Evolutionary conservation across 2,113 vertebrate species (phyloP).

Genomic region (Lepidothrix coronata): DNA sequence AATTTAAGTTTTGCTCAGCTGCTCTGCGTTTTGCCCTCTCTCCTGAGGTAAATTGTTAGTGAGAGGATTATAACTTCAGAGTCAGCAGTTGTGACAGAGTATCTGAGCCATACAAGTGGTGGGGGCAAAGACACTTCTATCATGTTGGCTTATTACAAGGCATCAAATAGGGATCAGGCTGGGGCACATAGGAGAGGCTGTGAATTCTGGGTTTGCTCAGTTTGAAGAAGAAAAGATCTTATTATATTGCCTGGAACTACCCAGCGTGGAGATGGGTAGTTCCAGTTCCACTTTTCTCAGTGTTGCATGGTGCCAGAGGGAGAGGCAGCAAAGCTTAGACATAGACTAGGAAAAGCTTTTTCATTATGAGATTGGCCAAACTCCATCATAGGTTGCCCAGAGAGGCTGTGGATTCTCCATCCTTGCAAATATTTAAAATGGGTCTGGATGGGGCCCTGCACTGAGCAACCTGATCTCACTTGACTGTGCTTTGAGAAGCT

Average conservation of each 20-base stretch:
- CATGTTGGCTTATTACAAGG: background rate
- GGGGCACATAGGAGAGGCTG: background rate
- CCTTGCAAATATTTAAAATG: background rate
- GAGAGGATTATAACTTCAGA: background rate
- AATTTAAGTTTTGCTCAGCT: background rate
- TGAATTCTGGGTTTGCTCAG: fast-evolving
- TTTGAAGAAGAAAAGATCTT: background rate
- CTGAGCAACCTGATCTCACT: background rate
- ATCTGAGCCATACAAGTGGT: background rate
- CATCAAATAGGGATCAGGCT: background rate
- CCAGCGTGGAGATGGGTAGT: background rate
- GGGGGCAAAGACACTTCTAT: background rate
- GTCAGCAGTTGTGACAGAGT: background rate
- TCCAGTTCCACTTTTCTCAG: background rate
- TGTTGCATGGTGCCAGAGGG: background rate
- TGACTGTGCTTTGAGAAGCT: background rate
- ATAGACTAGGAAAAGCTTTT: background rate
- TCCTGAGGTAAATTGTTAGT: background rate
- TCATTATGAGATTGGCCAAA: background rate
- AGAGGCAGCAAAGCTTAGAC: background rate
- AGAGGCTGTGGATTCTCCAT: background rate
- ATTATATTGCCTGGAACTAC: background rate
- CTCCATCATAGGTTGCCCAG: background rate
- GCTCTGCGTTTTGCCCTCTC: background rate
- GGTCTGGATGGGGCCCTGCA: background rate